Conservation (phyloP, 1,140 invertebrate species). For the Nixonia krombeini region DNA sequence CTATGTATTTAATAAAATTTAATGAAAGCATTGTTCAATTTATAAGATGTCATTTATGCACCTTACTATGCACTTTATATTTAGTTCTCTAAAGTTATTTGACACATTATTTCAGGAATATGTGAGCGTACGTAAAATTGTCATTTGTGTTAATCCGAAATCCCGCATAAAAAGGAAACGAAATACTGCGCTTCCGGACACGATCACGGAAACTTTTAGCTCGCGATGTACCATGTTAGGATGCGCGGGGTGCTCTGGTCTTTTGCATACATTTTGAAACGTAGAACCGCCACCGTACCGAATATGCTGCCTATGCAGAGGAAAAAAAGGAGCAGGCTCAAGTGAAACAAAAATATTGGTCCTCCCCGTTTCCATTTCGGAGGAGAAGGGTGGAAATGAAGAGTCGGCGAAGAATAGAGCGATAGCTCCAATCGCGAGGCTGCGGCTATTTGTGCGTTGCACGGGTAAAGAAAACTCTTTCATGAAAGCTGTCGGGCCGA, state of each 20-base stretch:
- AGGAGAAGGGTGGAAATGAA: conserved; percentile 24
- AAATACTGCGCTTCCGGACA: not conserved
- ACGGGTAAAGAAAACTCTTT: conserved; percentile 1
- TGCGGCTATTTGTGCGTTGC: conserved; percentile 16
- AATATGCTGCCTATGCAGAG: conserved; percentile 57
- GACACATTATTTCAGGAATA: too few relatives aligned
- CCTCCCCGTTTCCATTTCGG: conserved; percentile 33
- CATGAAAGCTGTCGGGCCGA: conserved; percentile 15
- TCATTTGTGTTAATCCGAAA: too few relatives aligned
- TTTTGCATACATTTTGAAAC: conserved; percentile 71
- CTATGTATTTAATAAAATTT: too few relatives aligned
- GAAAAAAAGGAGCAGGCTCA: conserved; percentile 29
- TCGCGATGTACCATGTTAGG: conserved; percentile 63
- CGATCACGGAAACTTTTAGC: conserved; percentile 47
- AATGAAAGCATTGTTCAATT: too few relatives aligned
- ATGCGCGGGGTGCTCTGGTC: conserved; percentile 64
- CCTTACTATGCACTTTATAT: too few relatives aligned
- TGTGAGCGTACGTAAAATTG: too few relatives aligned
- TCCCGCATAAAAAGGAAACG: not conserved
- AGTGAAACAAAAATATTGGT: conserved; percentile 56
- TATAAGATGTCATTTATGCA: too few relatives aligned
- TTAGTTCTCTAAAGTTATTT: too few relatives aligned
- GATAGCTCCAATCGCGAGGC: conserved; percentile 17
- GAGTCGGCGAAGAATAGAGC: conserved; percentile 5
- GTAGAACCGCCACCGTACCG: conserved; percentile 54